Base-by-base conservation (phyloP, 2,888 invertebrate species). In the Drosophila borborema region DNA sequence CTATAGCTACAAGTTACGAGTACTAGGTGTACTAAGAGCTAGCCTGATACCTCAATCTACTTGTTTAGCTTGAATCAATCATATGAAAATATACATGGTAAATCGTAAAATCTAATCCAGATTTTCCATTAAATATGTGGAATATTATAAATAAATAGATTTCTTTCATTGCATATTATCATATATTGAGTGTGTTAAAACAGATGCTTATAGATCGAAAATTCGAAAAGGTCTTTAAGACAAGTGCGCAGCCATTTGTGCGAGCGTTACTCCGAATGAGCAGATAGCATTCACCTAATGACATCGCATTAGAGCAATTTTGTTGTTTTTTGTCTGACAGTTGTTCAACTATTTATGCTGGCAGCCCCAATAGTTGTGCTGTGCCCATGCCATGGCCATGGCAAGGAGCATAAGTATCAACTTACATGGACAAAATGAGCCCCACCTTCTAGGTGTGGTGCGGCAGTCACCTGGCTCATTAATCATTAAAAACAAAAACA, bases 401-500 rank as follows among this genome's bases (percentile, higher is more conserved):
- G 31, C 61, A 51, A 62, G 69, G 69, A 65, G 70, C 74, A 49
- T 68, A 72, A 79, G 86, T 85, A 85, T 85, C 76, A 77, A 72
- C 85, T 73, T 74, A 80, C 86, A 64, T 51, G 70, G 56, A 61
- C 41, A 7, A 16, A 61, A 59, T 3, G 12, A 20, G 31, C 20
- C 5, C 23, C 45, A 41, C 34, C 41, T 54, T 41, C n/a, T 49
- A 55, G 40, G 59, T 38, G 62, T 55, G 81, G 71, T 65, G 69
- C 53, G 74, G 54, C 51, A 65, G 65, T 69, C 73, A 70, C 65
- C 59, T 66, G 76, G 66, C 80, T 83, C 80, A 86, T 86, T 86
- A 86, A 86, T 86, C 86, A 86, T 86, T 86, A 73, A 86, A 83
- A 65, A 71, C 71, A 74, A 55, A 82, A 72, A 68, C 77, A 69